phyloP scores from a whole-genome alignment of 2,113 vertebrate genomes.

The Phylloscopus whistleri region DNA sequence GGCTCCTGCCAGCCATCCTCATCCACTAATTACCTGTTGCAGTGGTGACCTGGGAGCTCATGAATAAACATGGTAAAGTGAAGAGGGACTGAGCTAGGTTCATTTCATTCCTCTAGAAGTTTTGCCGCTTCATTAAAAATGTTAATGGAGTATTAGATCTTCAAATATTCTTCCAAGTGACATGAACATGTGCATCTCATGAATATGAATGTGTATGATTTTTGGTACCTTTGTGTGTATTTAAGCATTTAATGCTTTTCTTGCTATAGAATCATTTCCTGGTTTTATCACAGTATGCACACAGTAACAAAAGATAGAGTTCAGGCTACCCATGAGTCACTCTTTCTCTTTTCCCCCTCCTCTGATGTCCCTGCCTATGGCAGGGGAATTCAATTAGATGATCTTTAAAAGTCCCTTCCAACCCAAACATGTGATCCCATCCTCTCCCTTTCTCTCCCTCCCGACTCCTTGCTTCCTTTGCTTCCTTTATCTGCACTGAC shows the following conservation, averaged over 20 bases:
- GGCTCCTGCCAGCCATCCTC: background rate
- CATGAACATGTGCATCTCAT: background rate
- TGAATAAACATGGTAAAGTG: background rate
- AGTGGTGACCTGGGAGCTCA: background rate
- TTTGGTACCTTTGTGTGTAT: background rate
- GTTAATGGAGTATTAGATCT: background rate
- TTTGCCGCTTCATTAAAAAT: background rate
- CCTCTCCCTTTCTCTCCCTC: background rate
- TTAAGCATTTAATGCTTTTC: background rate
- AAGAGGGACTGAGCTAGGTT: background rate
- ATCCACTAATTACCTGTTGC: background rate
- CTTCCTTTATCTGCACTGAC: background rate
- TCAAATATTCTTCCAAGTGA: background rate
- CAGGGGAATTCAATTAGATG: background rate
- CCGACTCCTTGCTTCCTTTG: background rate
- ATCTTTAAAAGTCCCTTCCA: background rate
- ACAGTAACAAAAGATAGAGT: background rate
- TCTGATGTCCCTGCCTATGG: background rate
- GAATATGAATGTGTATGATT: background rate
- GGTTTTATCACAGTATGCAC: background rate
- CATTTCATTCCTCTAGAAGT: background rate
- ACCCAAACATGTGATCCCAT: fast-evolving
- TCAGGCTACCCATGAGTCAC: background rate
- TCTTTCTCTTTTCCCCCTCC: background rate
- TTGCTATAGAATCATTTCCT: background rate